Conservation (phyloP, 2,888 invertebrate genomes). For the Cyrtodaria siliqua region DNA sequence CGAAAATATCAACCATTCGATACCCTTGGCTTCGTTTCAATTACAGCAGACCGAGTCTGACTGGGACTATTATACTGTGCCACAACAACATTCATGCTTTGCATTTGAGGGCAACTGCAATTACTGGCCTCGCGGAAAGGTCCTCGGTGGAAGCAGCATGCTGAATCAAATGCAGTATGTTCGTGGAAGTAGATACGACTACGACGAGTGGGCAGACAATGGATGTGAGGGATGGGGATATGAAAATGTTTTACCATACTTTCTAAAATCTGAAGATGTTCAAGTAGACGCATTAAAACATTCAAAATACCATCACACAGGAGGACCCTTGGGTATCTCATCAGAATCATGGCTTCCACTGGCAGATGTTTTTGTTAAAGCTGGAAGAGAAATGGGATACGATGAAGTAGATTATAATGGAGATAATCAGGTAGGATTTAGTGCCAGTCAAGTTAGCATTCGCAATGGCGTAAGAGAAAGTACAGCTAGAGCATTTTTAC, state of each 20-base stretch:
- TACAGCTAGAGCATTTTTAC: conserved; percentile 78
- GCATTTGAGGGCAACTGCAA: conserved; percentile 88
- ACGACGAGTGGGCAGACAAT: conserved; percentile 93
- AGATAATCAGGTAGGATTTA: conserved; percentile 17
- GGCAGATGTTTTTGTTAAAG: conserved; percentile 8
- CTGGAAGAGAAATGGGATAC: conserved; percentile 26
- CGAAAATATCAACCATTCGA: conserved; percentile 83
- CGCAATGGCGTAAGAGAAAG: conserved; percentile 76
- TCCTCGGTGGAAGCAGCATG: conserved; percentile 94
- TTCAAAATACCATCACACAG: conserved; percentile 32
- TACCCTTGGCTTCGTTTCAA: conserved; percentile 86
- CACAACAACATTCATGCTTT: conserved; percentile 79
- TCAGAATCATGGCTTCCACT: conserved; percentile 4
- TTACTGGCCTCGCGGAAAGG: conserved; percentile 96
- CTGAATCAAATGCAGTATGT: conserved; percentile 96
- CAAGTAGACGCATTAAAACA: conserved; percentile 32
- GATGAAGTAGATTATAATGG: conserved; percentile 17
- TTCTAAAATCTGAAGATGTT: conserved; percentile 87
- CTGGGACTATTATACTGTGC: conserved; percentile 85
- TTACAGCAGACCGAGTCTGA: conserved; percentile 75
- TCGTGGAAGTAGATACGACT: conserved; percentile 93
- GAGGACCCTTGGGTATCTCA: conserved; percentile 32
- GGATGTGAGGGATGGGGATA: conserved; percentile 96
- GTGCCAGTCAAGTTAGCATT: conserved; percentile 12
- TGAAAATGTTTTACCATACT: conserved; percentile 90